Conservation (phyloP, 1,140 invertebrate genomes). For the Drosophila paulistorum region DNA sequence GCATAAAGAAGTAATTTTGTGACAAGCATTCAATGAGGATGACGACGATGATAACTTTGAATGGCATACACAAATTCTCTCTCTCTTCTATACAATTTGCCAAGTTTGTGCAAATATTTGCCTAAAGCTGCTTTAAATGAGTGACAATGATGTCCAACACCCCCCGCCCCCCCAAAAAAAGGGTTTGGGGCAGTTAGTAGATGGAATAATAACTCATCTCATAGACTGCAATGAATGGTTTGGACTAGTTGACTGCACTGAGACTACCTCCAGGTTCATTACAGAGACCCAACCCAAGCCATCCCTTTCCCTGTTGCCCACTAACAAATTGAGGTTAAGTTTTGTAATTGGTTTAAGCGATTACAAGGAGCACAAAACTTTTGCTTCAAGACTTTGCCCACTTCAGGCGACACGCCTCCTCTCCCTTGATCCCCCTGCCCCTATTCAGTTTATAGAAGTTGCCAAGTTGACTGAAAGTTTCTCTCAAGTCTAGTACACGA, state of each 20-base stretch:
- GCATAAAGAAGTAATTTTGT: slow-evolving; percentile 53
- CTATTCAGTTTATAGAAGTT: not conserved
- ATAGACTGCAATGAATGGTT: not conserved
- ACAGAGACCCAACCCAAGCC: no score
- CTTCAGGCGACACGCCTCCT: not conserved
- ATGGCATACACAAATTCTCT: slow-evolving; percentile 13
- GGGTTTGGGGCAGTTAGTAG: not conserved
- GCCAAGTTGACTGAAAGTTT: slow-evolving; percentile 41
- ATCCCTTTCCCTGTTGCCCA: not conserved
- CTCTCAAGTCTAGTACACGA: slow-evolving; percentile 12
- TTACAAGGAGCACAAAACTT: slow-evolving; percentile 66
- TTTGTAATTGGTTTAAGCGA: slow-evolving; percentile 76
- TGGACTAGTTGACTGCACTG: slow-evolving; percentile 18
- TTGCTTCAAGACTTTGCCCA: slow-evolving; percentile 30
- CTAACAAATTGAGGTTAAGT: slow-evolving; percentile 72
- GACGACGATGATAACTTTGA: slow-evolving; percentile 16
- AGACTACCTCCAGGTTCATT: not conserved
- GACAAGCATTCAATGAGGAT: slow-evolving; percentile 7
- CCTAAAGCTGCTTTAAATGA: slow-evolving; percentile 50
- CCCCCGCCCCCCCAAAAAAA: not conserved
- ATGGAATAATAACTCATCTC: slow-evolving; percentile 11
- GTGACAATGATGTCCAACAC: slow-evolving; percentile 53
- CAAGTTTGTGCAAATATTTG: slow-evolving; percentile 43
- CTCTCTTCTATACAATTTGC: slow-evolving; percentile 20
- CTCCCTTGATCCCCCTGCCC: not conserved